These are phyloP conservation scores for Piscicola geometra DNA, from an alignment of 2,888 invertebrate species.

Conservation along the genomic window DNA sequence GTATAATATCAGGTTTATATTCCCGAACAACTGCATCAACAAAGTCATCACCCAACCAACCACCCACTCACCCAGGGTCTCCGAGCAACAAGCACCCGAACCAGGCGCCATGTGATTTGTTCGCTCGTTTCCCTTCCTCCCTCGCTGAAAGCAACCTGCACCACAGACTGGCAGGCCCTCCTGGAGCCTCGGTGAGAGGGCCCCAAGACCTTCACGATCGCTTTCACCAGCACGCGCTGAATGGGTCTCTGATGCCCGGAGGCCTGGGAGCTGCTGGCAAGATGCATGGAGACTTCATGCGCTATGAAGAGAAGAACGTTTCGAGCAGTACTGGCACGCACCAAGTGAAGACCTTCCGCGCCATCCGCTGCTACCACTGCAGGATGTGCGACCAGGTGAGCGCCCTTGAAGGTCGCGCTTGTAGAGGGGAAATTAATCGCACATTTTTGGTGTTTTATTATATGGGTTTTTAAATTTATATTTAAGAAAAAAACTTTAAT, in stretches of 20 bases:
- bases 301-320: slow-evolving; percentile 31
- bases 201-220: slow-evolving; percentile 10
- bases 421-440: too few species aligned
- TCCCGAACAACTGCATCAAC: too few species aligned
- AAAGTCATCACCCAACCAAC: too few species aligned
- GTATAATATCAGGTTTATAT: too few species aligned
- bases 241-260: slow-evolving; percentile 20
- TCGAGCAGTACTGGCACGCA: slow-evolving; percentile 28
- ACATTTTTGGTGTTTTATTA: too few species aligned
- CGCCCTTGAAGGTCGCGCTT: too few species aligned
- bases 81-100: slow-evolving; percentile 9
- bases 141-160: slow-evolving; percentile 25
- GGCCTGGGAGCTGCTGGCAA: not conserved
- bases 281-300: slow-evolving; percentile 31
- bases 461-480: too few species aligned
- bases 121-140: slow-evolving; percentile 31
- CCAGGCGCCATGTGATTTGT: slow-evolving; percentile 26
- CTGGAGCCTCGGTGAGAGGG: slow-evolving; percentile 22
- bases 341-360: slow-evolving; percentile 36
- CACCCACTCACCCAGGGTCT: slow-evolving; percentile 7
- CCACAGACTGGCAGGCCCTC: slow-evolving; percentile 20
- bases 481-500: too few species aligned
- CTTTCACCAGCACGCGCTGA: slow-evolving; percentile 28
- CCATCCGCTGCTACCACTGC: slow-evolving; percentile 43
- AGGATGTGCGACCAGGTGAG: slow-evolving; percentile 44